Conservation (phyloP, 2,797 vertebrate genomes). For the Anguilla obscura region DNA sequence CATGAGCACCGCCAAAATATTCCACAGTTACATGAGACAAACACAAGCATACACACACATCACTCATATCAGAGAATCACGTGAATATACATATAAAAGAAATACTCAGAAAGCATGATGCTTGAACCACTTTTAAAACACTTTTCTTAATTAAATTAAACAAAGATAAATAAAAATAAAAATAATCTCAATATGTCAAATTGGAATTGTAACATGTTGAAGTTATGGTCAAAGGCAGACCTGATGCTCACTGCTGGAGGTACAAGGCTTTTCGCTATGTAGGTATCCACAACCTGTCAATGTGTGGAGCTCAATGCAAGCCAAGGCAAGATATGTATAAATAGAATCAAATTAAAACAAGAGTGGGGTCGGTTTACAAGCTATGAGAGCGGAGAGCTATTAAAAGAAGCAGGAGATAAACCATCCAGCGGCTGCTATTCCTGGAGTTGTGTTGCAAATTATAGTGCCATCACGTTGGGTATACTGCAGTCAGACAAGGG, state of each 20-base stretch:
- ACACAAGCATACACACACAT: constrained; percentile 1
- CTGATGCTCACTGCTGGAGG: not conserved
- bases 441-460: not conserved
- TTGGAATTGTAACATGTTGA: not conserved
- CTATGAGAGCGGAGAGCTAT: constrained; percentile 4
- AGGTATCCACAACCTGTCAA: not conserved
- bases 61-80: not conserved
- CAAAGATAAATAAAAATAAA: no score
- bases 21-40: not conserved
- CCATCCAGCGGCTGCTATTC: not conserved
- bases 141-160: not conserved
- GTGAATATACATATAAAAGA: not conserved
- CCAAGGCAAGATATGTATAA: not conserved
- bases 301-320: not conserved
- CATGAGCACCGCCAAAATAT: not conserved
- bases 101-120: not conserved
- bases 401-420: constrained; percentile 6
- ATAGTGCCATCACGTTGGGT: not conserved
- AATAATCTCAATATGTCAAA: not conserved
- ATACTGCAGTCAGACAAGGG: not conserved
- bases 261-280: not conserved
- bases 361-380: constrained; percentile 19
- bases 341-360: constrained; percentile 15
- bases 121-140: not conserved
- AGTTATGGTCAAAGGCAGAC: not conserved